Conservation (phyloP, 2,113 vertebrate species). For the Aldabrachelys gigantea region DNA sequence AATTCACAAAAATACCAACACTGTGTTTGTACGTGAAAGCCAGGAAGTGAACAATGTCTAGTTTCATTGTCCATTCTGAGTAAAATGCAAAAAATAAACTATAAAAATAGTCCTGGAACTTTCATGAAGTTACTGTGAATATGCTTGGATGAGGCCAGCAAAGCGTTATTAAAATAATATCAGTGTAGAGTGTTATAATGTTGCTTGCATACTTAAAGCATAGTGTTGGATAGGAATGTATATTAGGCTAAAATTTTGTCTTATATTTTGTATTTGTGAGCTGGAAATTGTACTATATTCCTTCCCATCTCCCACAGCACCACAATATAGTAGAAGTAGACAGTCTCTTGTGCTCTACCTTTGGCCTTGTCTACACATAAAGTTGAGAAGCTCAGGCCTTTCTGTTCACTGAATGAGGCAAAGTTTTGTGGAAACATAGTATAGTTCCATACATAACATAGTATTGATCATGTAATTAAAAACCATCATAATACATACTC, state of each 20-base stretch:
- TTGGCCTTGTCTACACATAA: no score
- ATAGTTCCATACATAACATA: no score
- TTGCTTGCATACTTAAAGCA: not conserved
- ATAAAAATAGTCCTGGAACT: not conserved
- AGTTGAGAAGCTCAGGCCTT: no score
- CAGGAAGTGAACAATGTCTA: not conserved
- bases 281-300: not conserved
- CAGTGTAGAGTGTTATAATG: not conserved
- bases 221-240: not conserved
- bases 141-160: not conserved
- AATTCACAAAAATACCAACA: not conserved
- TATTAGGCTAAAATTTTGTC: not conserved
- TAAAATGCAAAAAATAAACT: not conserved
- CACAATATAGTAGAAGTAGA: no score
- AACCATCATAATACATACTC: no score
- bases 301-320: not conserved
- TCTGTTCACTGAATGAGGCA: no score
- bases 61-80: not conserved
- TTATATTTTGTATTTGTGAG: not conserved
- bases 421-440: no score
- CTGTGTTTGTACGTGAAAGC: not conserved
- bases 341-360: no score
- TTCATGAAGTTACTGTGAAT: not conserved
- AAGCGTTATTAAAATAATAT: not conserved
- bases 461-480: no score